Evolutionary conservation across 2,797 vertebrate genomes (phyloP).

Genomic region (Orientallactaga sibirica): DNA sequence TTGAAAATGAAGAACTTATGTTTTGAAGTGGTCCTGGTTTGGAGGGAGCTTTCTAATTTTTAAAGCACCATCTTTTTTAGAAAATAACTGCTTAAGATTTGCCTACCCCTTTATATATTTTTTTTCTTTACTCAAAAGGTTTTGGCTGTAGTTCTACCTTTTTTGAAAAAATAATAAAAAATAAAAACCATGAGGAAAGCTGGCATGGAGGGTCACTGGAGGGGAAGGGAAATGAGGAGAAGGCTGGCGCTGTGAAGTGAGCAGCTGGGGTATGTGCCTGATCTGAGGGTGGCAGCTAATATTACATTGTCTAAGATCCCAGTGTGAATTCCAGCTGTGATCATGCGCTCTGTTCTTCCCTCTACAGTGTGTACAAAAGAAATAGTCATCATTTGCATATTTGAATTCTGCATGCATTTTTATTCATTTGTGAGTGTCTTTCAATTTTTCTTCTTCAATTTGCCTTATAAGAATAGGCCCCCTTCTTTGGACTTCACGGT

Average conservation of each 20-base stretch:
- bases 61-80: conserved; percentile 44
- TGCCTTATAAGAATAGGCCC: conserved; percentile 47
- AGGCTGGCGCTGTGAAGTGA: background rate
- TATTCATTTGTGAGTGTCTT: conserved; percentile 58
- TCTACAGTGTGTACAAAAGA: conserved; percentile 53
- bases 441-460: conserved; percentile 72
- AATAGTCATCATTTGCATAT: conserved; percentile 67
- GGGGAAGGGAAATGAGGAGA: background rate
- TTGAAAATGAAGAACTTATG: conserved; percentile 62
- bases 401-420: conserved; percentile 70
- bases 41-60: conserved; percentile 54
- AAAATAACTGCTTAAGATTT: conserved; percentile 51
- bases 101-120: background rate
- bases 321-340: conserved; percentile 52
- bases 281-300: conserved; percentile 39
- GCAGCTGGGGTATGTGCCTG: conserved; percentile 40
- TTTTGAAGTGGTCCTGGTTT: conserved; percentile 51
- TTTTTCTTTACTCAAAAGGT: conserved; percentile 60
- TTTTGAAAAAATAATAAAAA: background rate
- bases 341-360: conserved; percentile 8
- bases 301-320: conserved; percentile 21
- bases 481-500: background rate
- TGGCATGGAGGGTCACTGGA: background rate
- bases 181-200: background rate
- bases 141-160: conserved; percentile 43